phyloP scores from a whole-genome alignment of 2,113 vertebrate species.

The Coturnix japonica region DNA sequence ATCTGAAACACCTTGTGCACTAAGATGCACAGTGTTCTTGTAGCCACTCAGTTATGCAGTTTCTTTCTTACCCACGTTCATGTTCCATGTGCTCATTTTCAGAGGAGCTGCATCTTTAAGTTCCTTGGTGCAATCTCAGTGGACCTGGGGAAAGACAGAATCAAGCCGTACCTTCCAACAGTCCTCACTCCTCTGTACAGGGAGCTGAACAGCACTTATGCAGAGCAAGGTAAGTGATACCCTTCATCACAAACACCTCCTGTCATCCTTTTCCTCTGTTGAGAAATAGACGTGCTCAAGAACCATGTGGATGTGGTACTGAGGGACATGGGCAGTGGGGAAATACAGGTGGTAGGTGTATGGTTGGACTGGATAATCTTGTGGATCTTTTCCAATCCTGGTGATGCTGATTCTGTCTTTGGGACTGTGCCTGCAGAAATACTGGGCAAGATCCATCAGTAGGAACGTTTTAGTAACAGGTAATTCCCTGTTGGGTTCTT shows the following conservation, averaged over 20 bases:
- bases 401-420: not conserved
- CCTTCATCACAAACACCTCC: not conserved
- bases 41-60: not conserved
- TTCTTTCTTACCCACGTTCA: not conserved
- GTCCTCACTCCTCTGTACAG: constrained; percentile 90
- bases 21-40: not conserved
- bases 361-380: too few relatives aligned
- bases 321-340: too few relatives aligned
- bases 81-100: constrained; percentile 8
- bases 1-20: not conserved
- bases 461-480: not conserved
- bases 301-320: too few relatives aligned
- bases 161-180: constrained; percentile 86
- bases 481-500: not conserved
- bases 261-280: not conserved
- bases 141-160: constrained; percentile 88
- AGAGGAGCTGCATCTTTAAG: constrained; percentile 96
- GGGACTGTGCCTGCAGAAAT: fast-evolving
- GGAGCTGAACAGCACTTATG: constrained; percentile 95
- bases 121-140: constrained; percentile 93
- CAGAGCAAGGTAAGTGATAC: constrained; percentile 88
- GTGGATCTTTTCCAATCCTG: too few relatives aligned
- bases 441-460: not conserved
- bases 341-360: too few relatives aligned
- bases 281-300: too few relatives aligned